Conservation (phyloP, 1,140 invertebrate genomes). For the Brachionus calyciflorus region DNA sequence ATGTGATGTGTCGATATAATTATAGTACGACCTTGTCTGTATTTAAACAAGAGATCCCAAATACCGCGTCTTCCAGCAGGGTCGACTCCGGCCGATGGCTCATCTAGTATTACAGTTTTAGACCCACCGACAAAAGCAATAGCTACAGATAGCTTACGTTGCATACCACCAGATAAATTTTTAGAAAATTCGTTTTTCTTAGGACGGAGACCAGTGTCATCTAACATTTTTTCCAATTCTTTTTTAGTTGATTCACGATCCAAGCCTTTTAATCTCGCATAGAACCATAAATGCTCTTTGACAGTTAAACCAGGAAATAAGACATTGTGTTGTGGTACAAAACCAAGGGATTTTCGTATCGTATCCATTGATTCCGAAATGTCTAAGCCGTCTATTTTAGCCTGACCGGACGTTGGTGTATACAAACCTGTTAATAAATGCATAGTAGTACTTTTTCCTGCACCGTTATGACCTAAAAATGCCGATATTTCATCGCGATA, state of each 20-base stretch:
- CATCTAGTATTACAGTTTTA: conserved; percentile 54
- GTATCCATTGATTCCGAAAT: conserved; percentile 63
- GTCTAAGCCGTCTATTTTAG: conserved; percentile 68
- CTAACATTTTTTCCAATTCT: conserved; percentile 19
- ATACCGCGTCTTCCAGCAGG: conserved; percentile 63
- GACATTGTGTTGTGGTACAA: conserved; percentile 67
- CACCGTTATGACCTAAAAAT: conserved; percentile 68
- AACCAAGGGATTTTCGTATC: conserved; percentile 62
- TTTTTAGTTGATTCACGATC: conserved; percentile 8
- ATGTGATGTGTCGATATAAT: conserved; percentile 70
- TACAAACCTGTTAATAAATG: conserved; percentile 71
- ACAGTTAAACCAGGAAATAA: conserved; percentile 68
- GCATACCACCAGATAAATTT: conserved; percentile 46
- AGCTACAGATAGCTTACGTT: conserved; percentile 34
- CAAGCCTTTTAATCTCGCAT: conserved; percentile 29
- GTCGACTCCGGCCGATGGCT: conserved; percentile 59
- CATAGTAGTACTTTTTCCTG: conserved; percentile 66
- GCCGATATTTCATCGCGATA: conserved; percentile 61
- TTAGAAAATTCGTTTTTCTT: conserved; percentile 23
- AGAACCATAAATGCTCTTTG: conserved; percentile 68
- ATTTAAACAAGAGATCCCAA: conserved; percentile 59
- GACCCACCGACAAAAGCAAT: conserved; percentile 56
- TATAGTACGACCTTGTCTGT: conserved; percentile 64
- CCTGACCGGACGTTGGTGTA: conserved; percentile 65
- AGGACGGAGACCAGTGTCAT: conserved; percentile 1